Base-by-base conservation (phyloP, 2,797 vertebrate genomes). In the Tokudaia muenninki region DNA sequence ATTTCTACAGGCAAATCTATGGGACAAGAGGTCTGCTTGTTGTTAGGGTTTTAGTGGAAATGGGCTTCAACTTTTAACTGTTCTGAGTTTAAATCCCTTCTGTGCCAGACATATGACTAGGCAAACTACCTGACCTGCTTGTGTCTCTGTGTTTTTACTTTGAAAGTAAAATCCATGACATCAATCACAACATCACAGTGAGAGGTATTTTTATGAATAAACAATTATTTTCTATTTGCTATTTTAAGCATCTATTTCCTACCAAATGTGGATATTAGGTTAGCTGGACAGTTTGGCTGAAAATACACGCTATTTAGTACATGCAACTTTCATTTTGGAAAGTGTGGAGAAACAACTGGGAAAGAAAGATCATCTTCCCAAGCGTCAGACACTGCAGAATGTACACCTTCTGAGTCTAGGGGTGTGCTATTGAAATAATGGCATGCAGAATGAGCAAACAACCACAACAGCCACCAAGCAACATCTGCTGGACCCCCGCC, bases 161-260 rank as follows among this genome's bases (percentile, higher is more conserved):
- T 44, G n/a, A 84, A 80, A 41, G 52, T 50, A 84, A 92, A 96
- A 94, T 63, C 78, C 37, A 77, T 88, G 79, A 77, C 70, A 61
- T 61, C 50, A 75, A 67, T 89, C 72, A 81, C 22, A 77, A 10
- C 57, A 29, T 72, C 70, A 19, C 4, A 81, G 26, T 47, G 77
- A 94, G 12, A 74, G 77, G 87, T 63, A 95, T 41, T 34, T 52
- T 92, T 57, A 9, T 70, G 44, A 44, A 78, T 67, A 57, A 87
- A 87, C 19, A 86, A 90, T 59, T 75, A 14, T 88, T 55, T 94
- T 11, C 63, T 86, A 55, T 22, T 80, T 89, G 34, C 22, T 96
- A 31, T 80, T 94, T 65, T 22, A 86, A 72, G 57, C 91, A 37
- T 44, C 52, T 37, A 44, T 75, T 93, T 96, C 61, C 59, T n/a